Percentiles rank a stretch among this genome's conserved stretches.
Evolutionary conservation across 2,888 invertebrate species (phyloP).

Genomic region (Loripinus fragilis): DNA sequence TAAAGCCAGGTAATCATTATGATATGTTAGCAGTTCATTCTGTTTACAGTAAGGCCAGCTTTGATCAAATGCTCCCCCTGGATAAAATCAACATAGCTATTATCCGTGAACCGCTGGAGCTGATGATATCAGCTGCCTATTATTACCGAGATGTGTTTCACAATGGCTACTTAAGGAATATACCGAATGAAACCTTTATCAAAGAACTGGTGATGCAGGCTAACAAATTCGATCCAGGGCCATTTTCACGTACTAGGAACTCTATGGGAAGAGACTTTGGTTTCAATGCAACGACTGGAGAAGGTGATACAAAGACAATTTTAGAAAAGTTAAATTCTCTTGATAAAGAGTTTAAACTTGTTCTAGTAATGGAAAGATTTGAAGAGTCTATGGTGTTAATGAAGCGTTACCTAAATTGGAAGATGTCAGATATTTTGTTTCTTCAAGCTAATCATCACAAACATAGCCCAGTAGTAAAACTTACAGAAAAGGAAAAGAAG

Average conservation of each 20-base stretch:
- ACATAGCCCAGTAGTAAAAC: conserved; percentile 17
- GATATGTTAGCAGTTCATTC: conserved; percentile 62
- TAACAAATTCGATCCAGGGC: conserved; percentile 23
- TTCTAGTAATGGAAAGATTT: conserved; percentile 44
- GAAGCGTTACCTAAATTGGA: conserved; percentile 38
- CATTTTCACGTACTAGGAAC: conserved; percentile 45
- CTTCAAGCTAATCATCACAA: conserved; percentile 29
- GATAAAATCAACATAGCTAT: conserved; percentile 56
- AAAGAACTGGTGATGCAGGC: conserved; percentile 33
- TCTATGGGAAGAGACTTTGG: conserved; percentile 51
- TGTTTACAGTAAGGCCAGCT: conserved; percentile 37
- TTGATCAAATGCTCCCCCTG: conserved; percentile 47
- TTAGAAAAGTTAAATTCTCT: conserved; percentile 9
- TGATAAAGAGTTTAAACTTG: conserved; percentile 30
- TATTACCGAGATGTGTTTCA: conserved; percentile 42
- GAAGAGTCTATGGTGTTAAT: conserved; percentile 43
- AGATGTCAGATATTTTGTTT: conserved; percentile 38
- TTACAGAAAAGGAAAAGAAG: conserved; percentile 4
- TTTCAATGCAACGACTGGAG: conserved; percentile 17
- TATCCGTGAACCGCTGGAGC: conserved; percentile 58
- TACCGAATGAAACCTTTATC: conserved; percentile 35
- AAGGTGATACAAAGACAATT: conserved; percentile 12
- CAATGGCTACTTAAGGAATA: conserved; percentile 5
- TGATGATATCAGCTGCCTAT: conserved; percentile 51
- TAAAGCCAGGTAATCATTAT: conserved; percentile 26